A percentile compares a stretch with the other conserved stretches of the same genome.
Conservation (phyloP, 1,140 invertebrate species). For the Coelopa frigida region DNA sequence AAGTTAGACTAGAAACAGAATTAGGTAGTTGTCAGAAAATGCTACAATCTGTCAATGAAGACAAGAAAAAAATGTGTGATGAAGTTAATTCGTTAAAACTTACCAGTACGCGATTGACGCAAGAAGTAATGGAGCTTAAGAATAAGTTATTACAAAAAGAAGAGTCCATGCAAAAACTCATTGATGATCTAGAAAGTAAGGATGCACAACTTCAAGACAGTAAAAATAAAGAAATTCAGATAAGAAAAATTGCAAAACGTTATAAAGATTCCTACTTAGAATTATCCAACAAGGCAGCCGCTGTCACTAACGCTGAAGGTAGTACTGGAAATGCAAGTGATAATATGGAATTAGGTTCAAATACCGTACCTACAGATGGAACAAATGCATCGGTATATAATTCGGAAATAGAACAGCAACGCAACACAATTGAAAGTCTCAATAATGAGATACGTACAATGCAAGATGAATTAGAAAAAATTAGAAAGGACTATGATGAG, state of each 20-base stretch:
- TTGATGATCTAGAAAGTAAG: constrained; percentile 62
- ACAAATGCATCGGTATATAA: constrained; percentile 37
- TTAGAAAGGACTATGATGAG: constrained; percentile 63
- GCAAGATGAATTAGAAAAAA: constrained; percentile 56
- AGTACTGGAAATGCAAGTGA: constrained; percentile 23
- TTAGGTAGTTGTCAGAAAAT: constrained; percentile 53
- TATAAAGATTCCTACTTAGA: constrained; percentile 85
- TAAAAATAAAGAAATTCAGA: constrained; percentile 70
- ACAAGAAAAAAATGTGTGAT: constrained; percentile 48
- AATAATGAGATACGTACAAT: constrained; percentile 51
- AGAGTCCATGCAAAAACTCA: constrained; percentile 56
- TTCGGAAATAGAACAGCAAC: constrained; percentile 45
- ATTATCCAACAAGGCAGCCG: constrained; percentile 47
- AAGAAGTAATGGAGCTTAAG: constrained; percentile 51
- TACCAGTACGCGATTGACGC: constrained; percentile 43
- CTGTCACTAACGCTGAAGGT: constrained; percentile 44
- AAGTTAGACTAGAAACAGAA: constrained; percentile 67
- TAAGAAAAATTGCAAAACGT: constrained; percentile 85
- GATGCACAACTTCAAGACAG: constrained; percentile 63
- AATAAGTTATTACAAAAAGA: constrained; percentile 52
- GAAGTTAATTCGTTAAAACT: constrained; percentile 45
- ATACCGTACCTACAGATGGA: constrained; percentile 45
- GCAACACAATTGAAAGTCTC: constrained; percentile 55
- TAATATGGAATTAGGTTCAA: constrained; percentile 41
- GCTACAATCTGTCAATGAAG: constrained; percentile 47